A percentile compares a stretch with the other conserved stretches of the same genome.
phyloP scores from a whole-genome alignment of 2,888 invertebrate species.

The Melanchra persicariae region DNA sequence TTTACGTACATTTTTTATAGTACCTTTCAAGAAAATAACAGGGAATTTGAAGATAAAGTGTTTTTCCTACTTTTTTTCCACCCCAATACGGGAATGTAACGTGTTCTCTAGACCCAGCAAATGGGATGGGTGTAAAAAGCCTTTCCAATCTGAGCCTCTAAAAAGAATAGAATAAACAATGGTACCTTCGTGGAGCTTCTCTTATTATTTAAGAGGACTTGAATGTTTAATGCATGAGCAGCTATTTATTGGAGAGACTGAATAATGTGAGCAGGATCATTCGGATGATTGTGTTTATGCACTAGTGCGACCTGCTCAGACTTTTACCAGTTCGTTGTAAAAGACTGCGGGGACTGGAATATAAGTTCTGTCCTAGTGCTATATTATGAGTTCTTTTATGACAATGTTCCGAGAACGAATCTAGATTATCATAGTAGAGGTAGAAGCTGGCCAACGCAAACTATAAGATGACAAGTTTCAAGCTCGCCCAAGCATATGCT shows the following conservation, averaged over 20 bases:
- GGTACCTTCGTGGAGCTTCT: slow-evolving; percentile 83
- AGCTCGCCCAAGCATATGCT: slow-evolving; percentile 27
- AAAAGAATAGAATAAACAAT: slow-evolving; percentile 88
- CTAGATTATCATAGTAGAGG: slow-evolving; percentile 3
- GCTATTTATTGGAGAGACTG: slow-evolving; percentile 83
- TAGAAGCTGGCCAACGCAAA: slow-evolving; percentile 12
- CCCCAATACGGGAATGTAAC: slow-evolving; percentile 82
- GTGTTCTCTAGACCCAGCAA: slow-evolving; percentile 82
- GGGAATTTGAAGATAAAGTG: slow-evolving; percentile 84
- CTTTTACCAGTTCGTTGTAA: slow-evolving; percentile 52
- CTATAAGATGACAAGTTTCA: slow-evolving; percentile 24
- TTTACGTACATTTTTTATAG: slow-evolving; percentile 85
- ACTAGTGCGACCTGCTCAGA: slow-evolving; percentile 67
- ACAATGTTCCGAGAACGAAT: slow-evolving; percentile 15
- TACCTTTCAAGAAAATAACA: slow-evolving; percentile 88
- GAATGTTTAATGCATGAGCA: slow-evolving; percentile 88
- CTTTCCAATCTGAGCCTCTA: slow-evolving; percentile 88
- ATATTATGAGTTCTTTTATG: slow-evolving; percentile 2
- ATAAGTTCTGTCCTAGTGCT: no score
- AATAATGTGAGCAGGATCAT: slow-evolving; percentile 81
- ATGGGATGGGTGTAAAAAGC: slow-evolving; percentile 85
- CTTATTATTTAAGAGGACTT: slow-evolving; percentile 88
- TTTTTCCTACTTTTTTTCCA: slow-evolving; percentile 72
- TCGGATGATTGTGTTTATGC: slow-evolving; percentile 80
- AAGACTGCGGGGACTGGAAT: neutral